phyloP scores from a whole-genome alignment of 2,113 vertebrate genomes.

The Ictidomys tridecemlineatus region DNA sequence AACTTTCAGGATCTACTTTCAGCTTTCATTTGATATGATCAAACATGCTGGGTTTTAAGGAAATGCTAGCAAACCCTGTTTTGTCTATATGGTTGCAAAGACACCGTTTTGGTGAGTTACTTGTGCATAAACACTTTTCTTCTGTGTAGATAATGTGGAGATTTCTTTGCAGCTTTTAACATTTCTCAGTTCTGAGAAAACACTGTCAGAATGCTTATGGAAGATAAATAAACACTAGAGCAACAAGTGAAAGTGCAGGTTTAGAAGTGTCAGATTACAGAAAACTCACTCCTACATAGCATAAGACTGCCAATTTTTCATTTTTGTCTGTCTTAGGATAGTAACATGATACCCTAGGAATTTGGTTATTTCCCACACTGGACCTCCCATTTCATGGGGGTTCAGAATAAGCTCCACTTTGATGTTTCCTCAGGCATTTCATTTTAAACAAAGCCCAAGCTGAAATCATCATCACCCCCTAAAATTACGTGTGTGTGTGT shows the following conservation, averaged over 20 bases:
- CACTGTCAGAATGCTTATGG: slow-evolving; percentile 84
- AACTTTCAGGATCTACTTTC: neutral
- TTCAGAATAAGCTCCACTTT: neutral
- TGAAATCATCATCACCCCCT: neutral
- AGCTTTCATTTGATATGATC: neutral
- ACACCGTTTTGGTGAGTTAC: neutral
- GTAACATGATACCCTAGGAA: neutral
- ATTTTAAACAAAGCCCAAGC: neutral
- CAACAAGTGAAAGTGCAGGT: slow-evolving; percentile 89
- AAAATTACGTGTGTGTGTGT: neutral
- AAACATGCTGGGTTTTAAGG: neutral
- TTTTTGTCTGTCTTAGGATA: neutral
- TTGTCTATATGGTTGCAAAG: neutral
- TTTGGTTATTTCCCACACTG: neutral
- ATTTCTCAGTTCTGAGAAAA: slow-evolving; percentile 88
- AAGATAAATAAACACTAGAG: slow-evolving; percentile 87
- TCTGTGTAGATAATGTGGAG: slow-evolving; percentile 88
- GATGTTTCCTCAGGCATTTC: neutral
- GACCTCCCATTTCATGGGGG: neutral
- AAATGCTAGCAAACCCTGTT: neutral
- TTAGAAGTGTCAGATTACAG: slow-evolving; percentile 83
- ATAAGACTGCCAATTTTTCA: neutral
- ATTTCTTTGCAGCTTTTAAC: slow-evolving; percentile 90
- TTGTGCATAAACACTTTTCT: slow-evolving; percentile 88
- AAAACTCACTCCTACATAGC: slow-evolving; percentile 90